Conservation (phyloP, 2,888 invertebrate species). For the Trachelus iudaicus region DNA sequence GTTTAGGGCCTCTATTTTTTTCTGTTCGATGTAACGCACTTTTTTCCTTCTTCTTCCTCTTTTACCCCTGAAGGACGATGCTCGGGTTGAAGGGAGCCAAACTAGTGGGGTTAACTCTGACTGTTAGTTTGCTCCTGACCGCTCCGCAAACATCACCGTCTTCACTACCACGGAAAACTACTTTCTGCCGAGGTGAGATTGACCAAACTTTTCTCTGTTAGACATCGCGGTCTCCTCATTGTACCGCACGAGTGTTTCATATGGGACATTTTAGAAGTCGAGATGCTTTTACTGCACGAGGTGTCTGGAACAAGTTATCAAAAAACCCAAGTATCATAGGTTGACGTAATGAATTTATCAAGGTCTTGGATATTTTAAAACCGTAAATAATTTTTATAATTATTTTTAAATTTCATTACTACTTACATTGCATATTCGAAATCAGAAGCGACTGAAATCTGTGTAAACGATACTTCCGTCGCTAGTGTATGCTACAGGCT, state of each 20-base stretch:
- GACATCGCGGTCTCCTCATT: background rate
- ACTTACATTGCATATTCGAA: background rate
- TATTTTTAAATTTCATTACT: background rate
- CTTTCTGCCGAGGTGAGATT: slow-evolving; percentile 1
- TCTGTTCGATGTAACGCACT: slow-evolving; percentile 32
- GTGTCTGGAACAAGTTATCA: background rate
- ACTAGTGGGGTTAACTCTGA: slow-evolving; percentile 49
- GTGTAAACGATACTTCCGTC: background rate
- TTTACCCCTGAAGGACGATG: slow-evolving; percentile 45
- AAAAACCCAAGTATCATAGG: background rate
- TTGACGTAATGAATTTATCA: background rate
- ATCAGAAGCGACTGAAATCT: background rate
- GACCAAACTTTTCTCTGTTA: background rate
- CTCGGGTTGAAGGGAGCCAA: slow-evolving; percentile 39
- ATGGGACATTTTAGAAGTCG: background rate
- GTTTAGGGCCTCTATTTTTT: slow-evolving; percentile 45
- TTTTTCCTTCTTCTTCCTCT: slow-evolving; percentile 31
- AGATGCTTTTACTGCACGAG: background rate
- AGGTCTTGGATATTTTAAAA: background rate
- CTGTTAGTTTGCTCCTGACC: slow-evolving; percentile 53
- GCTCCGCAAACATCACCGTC: slow-evolving; percentile 29
- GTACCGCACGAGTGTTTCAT: background rate
- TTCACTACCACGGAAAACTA: slow-evolving; percentile 5
- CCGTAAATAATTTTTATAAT: background rate
- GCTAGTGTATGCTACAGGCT: background rate